phyloP scores from a whole-genome alignment of 2,797 vertebrate genomes.

The Ficedula albicollis region DNA sequence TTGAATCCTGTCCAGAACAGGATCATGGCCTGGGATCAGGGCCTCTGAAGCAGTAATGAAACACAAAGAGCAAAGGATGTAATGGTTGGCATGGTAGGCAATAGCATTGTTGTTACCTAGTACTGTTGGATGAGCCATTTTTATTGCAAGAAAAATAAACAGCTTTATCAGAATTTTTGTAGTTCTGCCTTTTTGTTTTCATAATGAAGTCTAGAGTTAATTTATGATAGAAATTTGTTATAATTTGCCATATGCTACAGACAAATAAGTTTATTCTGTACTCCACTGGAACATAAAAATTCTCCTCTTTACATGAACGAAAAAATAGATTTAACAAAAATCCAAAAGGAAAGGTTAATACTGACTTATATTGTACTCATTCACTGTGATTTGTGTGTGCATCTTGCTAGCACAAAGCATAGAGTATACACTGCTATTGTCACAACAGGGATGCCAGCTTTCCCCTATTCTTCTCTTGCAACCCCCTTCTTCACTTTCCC shows the following conservation, averaged over 20 bases:
- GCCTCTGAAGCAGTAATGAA: not conserved
- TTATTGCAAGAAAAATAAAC: not conserved
- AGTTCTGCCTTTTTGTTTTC: not conserved
- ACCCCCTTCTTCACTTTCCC: not conserved
- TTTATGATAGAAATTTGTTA: not conserved
- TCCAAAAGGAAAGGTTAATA: not conserved
- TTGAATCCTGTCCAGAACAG: not conserved
- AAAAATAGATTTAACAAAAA: not conserved
- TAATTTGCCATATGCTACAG: not conserved
- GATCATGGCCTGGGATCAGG: not conserved
- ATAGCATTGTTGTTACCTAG: not conserved
- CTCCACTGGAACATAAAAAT: not conserved
- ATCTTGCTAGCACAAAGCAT: not conserved
- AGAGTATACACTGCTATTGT: not conserved
- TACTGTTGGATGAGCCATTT: not conserved
- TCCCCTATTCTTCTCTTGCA: not conserved
- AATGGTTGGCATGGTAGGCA: not conserved
- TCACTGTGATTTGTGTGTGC: not conserved
- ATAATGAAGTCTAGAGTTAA: not conserved
- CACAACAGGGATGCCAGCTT: not conserved
- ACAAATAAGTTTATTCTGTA: not conserved
- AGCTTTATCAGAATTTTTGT: not conserved
- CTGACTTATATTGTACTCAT: not conserved
- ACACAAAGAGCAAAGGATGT: not conserved
- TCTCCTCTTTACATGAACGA: not conserved